phyloP scores from a whole-genome alignment of 2,113 vertebrate species.

The Hemicordylus capensis region DNA sequence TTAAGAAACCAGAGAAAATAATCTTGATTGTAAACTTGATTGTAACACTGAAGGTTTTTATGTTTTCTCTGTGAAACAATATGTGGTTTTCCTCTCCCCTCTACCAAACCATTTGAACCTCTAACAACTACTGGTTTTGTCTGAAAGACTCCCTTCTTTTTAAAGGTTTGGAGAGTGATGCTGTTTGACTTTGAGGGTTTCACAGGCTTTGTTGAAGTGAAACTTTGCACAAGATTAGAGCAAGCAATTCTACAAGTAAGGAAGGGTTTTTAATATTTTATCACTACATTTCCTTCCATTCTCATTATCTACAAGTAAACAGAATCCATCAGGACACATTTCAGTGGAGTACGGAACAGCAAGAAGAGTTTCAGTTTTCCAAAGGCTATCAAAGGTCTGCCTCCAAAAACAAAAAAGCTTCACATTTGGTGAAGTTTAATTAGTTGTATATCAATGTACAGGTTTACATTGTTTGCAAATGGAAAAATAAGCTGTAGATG shows the following conservation, averaged over 20 bases:
- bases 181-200: neutral
- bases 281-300: conserved; percentile 33
- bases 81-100: rapidly evolving
- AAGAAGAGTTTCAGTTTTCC: conserved; percentile 17
- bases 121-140: neutral
- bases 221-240: conserved; percentile 2
- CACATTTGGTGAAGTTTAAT: neutral
- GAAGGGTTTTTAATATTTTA: conserved; percentile 50
- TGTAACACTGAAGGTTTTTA: neutral
- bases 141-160: neutral
- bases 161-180: neutral
- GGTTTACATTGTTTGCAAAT: conserved; percentile 22
- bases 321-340: conserved; percentile 43
- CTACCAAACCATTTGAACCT: neutral
- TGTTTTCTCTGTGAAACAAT: neutral
- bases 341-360: neutral
- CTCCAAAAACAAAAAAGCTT: neutral
- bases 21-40: no score
- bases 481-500: neutral
- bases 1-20: no score
- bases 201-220: neutral
- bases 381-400: neutral
- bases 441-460: neutral
- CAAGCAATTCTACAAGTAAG: conserved; percentile 4
- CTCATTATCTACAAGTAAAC: conserved; percentile 38